Evolutionary conservation across 2,797 vertebrate genomes (phyloP), one percentile per base, ranked within the genome.

Genomic region (Coendou prehensilis): DNA sequence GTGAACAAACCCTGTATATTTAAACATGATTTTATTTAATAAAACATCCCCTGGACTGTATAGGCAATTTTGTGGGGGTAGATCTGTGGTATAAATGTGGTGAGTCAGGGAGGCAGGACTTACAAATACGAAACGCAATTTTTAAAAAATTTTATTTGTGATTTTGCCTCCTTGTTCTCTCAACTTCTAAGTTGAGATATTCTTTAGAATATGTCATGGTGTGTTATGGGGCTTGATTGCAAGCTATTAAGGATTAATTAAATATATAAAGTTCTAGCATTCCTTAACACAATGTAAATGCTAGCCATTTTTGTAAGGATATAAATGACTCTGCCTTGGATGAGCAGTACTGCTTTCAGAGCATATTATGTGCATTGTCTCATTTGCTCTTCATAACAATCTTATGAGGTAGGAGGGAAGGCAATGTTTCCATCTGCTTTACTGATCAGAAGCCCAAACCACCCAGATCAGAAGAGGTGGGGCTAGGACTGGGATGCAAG

Each of bases 231-330:
- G 59, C 28, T 75, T 73, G 81, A 59, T 26, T 23, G 45, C 37
- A 92, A 88, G 84, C 22, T 67, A 67, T 82, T 88, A 90, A 86
- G 56, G 52, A 71, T 84, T 89, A 84, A 67, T 57, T 63, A n/a
- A 82, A 71, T 89, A 59, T 84, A 85, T 75, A 81, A 93, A 95
- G 33, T 81, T 63, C 50, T 80, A 87, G 30, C 59, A 73, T 97
- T 88, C 56, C 63, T 87, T 81, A 83, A 75, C 41, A 37, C 15
- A 75, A 23, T 75, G 52, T 80, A 93, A 92, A 71, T 84, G 67
- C 75, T 79, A 78, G n/a, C 50, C 41, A n/a, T 67, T 41, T 95
- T 85, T 94, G 63, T 28, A 71, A 71, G 22, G 8, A 23, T 71
- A 73, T 96, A 52, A 94, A 85, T 81, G 84, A 57, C 50, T 69